Base-by-base conservation (phyloP, 2,888 invertebrate genomes). In the Spatulosminthurus flaviceps region DNA sequence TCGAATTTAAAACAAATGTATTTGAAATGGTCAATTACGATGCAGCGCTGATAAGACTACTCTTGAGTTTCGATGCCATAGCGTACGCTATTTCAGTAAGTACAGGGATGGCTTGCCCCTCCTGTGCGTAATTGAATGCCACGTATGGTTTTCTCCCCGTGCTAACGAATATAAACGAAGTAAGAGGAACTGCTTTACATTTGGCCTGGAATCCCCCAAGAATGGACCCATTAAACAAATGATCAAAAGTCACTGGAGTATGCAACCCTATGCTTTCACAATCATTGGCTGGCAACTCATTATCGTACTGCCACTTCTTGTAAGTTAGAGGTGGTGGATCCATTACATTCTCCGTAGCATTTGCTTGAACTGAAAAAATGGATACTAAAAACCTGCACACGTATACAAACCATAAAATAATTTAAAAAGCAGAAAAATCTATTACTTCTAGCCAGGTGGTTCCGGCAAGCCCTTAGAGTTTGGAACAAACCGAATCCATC, bases 71-170 rank as follows among this genome's bases (percentile, higher is more conserved):
- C 86, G 92, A 93, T 0, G 96, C 96, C 73, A 97, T 94, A 77
- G 95, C 96, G 87, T 94, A 92, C 0, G 96, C 96, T n/a, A 97
- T 95, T 87, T 97, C 96, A 74, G 94, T 92, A 19, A 97, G 89
- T 19, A 93, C 91, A 0, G 94, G 94, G 41, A 93, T 93, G 22
- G 93, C 90, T 77, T 92, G 93, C 26, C 96, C 96, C 90, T 97
- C 97, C 77, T 95, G 89, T 7, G 95, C 95, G 88, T 93, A 94
- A 88, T 95, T 96, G 88, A 95, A 96, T 0, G 94, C 95, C 80
- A 95, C 87, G 88, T 92, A 97, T 0, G 97, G 97, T 80, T 92
- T 92, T 7, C 91, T 90, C 0, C 97, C 97, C 11, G 92, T 92
- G 13, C 93, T 92, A 64, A 95, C 78, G 75, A 84, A 85, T 28